Evolutionary conservation across 2,888 invertebrate genomes (phyloP).

Genomic region (Leuctra nigra): DNA sequence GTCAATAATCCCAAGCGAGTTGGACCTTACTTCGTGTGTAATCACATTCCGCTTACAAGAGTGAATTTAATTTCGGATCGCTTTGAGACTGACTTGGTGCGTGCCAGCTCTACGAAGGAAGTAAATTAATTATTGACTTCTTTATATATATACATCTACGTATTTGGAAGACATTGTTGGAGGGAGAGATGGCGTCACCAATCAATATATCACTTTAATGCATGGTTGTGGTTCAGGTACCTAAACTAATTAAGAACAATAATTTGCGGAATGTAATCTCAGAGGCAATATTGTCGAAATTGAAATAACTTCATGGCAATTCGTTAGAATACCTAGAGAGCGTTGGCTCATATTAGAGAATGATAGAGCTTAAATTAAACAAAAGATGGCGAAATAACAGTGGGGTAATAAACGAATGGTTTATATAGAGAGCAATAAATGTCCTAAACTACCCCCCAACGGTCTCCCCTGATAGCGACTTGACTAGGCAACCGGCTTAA

Average conservation of each 20-base stretch:
- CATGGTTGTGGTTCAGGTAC: not conserved
- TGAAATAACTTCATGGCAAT: too few relatives aligned
- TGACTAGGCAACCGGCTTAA: constrained; percentile 6
- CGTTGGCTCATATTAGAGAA: too few relatives aligned
- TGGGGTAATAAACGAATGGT: too few relatives aligned
- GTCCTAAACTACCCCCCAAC: too few relatives aligned
- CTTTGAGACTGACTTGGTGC: not conserved
- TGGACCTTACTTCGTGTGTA: not conserved
- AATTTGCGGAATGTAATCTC: not conserved
- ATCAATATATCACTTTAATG: not conserved
- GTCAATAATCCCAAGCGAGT: constrained; percentile 1
- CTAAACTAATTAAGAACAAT: constrained; percentile 5
- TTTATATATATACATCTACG: not conserved
- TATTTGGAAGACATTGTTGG: not conserved
- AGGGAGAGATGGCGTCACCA: too few relatives aligned
- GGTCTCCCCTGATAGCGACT: constrained; percentile 1
- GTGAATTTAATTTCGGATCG: constrained; percentile 5
- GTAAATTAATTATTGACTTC: constrained; percentile 10
- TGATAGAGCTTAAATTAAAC: too few relatives aligned
- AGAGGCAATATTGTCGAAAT: not conserved
- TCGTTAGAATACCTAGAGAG: too few relatives aligned
- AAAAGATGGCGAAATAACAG: too few relatives aligned
- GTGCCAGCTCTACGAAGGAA: not conserved
- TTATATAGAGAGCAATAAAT: too few relatives aligned
- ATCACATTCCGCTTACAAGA: not conserved